These are phyloP conservation scores for Sebastes cheni DNA, from an alignment of 2,797 vertebrate species.

Conservation along the genomic window DNA sequence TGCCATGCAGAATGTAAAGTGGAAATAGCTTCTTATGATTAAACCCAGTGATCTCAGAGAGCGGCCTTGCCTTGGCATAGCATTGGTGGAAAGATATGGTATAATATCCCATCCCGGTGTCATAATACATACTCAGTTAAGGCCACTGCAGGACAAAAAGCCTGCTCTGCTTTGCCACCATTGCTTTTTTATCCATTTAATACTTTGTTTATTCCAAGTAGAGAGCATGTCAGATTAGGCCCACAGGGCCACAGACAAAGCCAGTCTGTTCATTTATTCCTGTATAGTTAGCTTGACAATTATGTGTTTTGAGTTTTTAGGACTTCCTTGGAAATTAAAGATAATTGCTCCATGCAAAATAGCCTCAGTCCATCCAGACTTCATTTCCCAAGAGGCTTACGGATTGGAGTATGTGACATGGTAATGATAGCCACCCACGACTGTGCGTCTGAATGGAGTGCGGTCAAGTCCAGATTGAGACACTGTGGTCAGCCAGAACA, in stretches of 20 bases:
- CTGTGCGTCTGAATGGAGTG: slow-evolving; percentile 51
- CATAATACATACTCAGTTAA: slow-evolving; percentile 35
- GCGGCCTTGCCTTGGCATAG: slow-evolving; percentile 38
- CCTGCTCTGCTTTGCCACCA: slow-evolving; percentile 2
- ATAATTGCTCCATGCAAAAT: slow-evolving; percentile 60
- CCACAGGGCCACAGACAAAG: slow-evolving; percentile 21
- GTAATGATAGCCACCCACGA: slow-evolving; percentile 69
- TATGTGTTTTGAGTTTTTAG: slow-evolving; percentile 53
- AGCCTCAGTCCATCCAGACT: slow-evolving; percentile 38
- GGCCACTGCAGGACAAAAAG: slow-evolving; percentile 21
- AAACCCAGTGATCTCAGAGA: slow-evolving; percentile 63
- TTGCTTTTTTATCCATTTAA: slow-evolving; percentile 39
- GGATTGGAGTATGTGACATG: slow-evolving; percentile 53
- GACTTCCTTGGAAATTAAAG: slow-evolving; percentile 55
- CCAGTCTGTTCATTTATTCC: slow-evolving; percentile 32
- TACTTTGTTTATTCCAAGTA: slow-evolving; percentile 48
- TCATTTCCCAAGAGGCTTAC: slow-evolving; percentile 57
- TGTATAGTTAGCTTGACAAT: slow-evolving; percentile 49
- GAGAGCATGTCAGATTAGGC: slow-evolving; percentile 23
- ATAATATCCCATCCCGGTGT: slow-evolving; percentile 54
- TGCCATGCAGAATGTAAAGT: slow-evolving; percentile 65
- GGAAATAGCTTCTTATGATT: slow-evolving; percentile 66
- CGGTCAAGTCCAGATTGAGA: slow-evolving; percentile 51
- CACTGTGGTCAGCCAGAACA: slow-evolving; percentile 52
- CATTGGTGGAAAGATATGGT: slow-evolving; percentile 60